Evolutionary conservation across 2,113 vertebrate species (phyloP).

Genomic region (Callopanchax toddi): DNA sequence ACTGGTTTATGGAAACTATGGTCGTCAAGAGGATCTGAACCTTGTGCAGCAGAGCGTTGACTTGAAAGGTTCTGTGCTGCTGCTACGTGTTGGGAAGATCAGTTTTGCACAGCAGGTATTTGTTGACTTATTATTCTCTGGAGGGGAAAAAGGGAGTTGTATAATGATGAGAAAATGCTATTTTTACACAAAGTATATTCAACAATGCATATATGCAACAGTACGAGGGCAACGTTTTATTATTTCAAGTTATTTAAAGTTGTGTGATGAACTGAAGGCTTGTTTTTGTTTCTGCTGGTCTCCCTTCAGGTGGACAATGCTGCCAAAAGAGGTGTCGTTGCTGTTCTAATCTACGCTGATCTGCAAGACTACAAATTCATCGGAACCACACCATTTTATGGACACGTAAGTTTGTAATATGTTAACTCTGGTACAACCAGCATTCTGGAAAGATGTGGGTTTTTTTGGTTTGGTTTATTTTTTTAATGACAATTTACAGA

Average conservation of each 20-base stretch:
- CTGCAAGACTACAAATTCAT: slow-evolving; percentile 7
- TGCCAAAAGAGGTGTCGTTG: slow-evolving; percentile 74
- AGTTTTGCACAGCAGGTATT: slow-evolving; percentile 86
- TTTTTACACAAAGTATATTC: too few relatives aligned
- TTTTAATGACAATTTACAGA: too few relatives aligned
- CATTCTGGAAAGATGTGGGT: background rate
- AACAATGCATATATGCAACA: too few relatives aligned
- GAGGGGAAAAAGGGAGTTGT: background rate
- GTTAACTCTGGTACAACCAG: background rate
- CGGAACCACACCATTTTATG: slow-evolving; percentile 73
- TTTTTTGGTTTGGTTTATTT: too few relatives aligned
- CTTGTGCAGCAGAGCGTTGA: slow-evolving; percentile 39
- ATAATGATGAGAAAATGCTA: background rate
- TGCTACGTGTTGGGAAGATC: slow-evolving; percentile 86
- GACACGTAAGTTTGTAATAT: slow-evolving; percentile 84
- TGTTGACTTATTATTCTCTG: background rate
- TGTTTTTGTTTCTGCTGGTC: background rate
- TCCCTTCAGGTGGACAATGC: slow-evolving; percentile 86
- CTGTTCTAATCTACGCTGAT: slow-evolving; percentile 88
- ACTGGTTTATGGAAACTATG: slow-evolving; percentile 87
- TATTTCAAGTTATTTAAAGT: background rate
- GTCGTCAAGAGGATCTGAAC: slow-evolving; percentile 81
- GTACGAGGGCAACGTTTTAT: too few relatives aligned
- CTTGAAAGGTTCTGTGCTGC: slow-evolving; percentile 78
- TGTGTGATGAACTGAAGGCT: background rate